Evolutionary conservation across 1,140 invertebrate species (phyloP).

Genomic region (Formica exsecta): DNA sequence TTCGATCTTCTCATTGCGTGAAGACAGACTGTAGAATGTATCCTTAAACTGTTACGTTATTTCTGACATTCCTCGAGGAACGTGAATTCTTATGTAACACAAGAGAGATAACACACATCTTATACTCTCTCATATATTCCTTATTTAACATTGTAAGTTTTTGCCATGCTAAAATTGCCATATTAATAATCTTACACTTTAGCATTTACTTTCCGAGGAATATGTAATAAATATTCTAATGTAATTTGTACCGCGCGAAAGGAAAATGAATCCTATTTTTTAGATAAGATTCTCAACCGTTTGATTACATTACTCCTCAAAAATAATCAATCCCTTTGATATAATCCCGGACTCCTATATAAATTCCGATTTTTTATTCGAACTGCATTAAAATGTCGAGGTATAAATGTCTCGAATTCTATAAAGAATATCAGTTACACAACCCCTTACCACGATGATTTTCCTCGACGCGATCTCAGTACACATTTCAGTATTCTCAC

Average conservation of each 20-base stretch:
- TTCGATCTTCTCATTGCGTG: neutral
- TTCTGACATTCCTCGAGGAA: neutral
- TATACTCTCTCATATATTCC: neutral
- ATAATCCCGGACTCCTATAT: neutral
- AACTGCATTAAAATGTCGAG: constrained; percentile 5
- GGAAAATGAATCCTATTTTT: constrained; percentile 13
- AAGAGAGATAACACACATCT: neutral
- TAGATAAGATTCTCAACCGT: constrained; percentile 8
- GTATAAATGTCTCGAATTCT: neutral
- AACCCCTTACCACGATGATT: neutral
- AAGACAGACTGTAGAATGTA: constrained; percentile 23
- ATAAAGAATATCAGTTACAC: neutral
- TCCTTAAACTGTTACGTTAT: constrained; percentile 1
- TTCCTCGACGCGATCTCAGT: neutral
- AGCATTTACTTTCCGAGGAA: constrained; percentile 39
- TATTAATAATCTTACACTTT: constrained; percentile 44
- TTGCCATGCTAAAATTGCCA: constrained; percentile 26
- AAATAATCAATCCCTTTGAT: neutral
- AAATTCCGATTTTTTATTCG: constrained; percentile 18
- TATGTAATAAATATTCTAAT: constrained; percentile 6
- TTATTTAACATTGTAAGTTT: constrained; percentile 14
- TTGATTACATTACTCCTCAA: neutral
- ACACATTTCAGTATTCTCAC: neutral
- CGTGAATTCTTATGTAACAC: neutral
- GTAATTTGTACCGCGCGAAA: constrained; percentile 20